Evolutionary conservation across 2,888 invertebrate species (phyloP).

Genomic region (Agriopis leucophaearia): DNA sequence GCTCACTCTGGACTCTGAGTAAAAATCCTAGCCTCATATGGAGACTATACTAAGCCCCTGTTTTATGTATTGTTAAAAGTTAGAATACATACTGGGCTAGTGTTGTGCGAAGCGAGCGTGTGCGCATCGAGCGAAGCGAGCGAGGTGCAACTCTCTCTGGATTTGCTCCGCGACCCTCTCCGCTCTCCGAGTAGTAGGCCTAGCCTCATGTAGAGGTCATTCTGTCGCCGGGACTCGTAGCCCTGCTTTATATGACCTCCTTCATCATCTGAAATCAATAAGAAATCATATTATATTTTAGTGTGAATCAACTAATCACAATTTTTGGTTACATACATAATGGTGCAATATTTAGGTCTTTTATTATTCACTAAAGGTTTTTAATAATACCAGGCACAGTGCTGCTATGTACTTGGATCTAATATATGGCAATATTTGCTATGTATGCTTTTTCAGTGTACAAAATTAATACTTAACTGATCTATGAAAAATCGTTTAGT

Average conservation of each 20-base stretch:
- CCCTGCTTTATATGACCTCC: conserved; percentile 89
- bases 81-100: conserved; percentile 88
- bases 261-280: conserved; percentile 88
- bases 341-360: not conserved
- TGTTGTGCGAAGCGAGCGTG: conserved; percentile 92
- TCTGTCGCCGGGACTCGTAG: conserved; percentile 84
- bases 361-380: no score
- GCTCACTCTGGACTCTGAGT: no score
- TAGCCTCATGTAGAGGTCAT: conserved; percentile 93
- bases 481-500: not conserved
- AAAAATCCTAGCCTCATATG: no score
- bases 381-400: no score
- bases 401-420: no score
- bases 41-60: no score
- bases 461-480: no score
- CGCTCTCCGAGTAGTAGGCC: conserved; percentile 93
- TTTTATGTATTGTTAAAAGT: not conserved
- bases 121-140: conserved; percentile 88
- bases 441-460: no score
- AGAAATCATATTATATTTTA: not conserved
- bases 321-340: no score
- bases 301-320: no score
- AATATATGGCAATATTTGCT: no score
- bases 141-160: conserved; percentile 81
- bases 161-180: conserved; percentile 81